Conservation (phyloP, 2,113 vertebrate genomes). For the Tamias sibiricus region DNA sequence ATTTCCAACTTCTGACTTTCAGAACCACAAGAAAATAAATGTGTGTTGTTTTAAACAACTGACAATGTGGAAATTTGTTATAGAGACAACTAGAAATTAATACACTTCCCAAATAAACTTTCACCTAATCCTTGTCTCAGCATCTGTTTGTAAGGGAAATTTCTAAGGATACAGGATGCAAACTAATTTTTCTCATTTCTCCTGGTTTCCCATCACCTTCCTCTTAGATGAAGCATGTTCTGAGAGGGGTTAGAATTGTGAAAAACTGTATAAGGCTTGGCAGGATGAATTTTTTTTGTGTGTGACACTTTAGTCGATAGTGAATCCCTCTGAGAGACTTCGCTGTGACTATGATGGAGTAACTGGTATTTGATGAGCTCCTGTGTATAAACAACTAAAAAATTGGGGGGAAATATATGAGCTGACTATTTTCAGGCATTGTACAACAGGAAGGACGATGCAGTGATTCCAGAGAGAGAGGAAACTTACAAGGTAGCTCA, state of each 20-base stretch:
- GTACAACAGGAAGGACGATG: not conserved
- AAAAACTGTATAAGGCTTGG: not conserved
- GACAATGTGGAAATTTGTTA: not conserved
- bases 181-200: not conserved
- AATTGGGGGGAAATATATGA: not conserved
- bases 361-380: not conserved
- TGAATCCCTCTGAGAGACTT: not conserved
- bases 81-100: not conserved
- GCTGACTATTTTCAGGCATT: not conserved
- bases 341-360: not conserved
- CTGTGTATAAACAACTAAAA: not conserved
- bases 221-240: not conserved
- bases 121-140: not conserved
- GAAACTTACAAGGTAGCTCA: not conserved
- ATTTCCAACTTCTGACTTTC: not conserved
- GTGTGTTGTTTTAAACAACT: not conserved
- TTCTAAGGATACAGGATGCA: not conserved
- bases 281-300: not conserved
- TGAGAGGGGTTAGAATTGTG: not conserved
- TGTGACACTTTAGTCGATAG: not conserved
- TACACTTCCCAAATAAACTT: not conserved
- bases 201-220: not conserved
- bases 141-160: not conserved
- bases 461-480: not conserved
- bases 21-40: not conserved